Conservation (phyloP, 2,888 invertebrate genomes). For the Schizaphis graminum region DNA sequence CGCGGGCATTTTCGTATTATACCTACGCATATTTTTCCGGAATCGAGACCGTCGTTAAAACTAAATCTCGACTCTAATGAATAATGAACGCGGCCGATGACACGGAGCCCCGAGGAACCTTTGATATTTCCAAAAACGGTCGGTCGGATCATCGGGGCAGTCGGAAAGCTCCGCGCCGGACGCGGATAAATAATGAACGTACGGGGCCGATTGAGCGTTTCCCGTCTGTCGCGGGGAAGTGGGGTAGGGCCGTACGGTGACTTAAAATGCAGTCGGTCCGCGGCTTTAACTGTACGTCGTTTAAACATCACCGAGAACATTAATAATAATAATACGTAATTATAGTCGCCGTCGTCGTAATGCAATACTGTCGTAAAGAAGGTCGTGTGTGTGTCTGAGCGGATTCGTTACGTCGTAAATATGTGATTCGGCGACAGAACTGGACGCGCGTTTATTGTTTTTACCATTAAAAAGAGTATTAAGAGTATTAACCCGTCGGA, state of each 20-base stretch:
- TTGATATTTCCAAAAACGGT: neutral
- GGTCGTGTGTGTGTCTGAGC: neutral
- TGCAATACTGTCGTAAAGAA: neutral
- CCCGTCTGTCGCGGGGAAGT: neutral
- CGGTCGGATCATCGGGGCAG: no score
- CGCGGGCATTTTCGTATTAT: neutral
- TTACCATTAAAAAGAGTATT: no score
- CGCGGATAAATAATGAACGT: neutral
- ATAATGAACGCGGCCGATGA: neutral
- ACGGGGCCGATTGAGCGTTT: neutral
- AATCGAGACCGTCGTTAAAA: no score
- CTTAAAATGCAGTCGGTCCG: neutral
- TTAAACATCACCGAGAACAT: neutral
- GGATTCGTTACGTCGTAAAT: neutral
- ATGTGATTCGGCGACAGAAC: neutral
- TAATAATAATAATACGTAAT: neutral
- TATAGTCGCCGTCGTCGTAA: neutral
- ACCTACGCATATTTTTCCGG: neutral
- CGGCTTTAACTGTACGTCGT: neutral
- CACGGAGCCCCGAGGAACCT: neutral
- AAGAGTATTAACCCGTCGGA: no score
- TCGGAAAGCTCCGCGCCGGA: no score
- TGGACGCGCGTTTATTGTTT: neutral
- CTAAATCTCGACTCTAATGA: neutral
- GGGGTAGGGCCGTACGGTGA: neutral